These are phyloP conservation scores for Okapia johnstoni DNA, from an alignment of 2,113 vertebrate genomes.

Conservation along the genomic window DNA sequence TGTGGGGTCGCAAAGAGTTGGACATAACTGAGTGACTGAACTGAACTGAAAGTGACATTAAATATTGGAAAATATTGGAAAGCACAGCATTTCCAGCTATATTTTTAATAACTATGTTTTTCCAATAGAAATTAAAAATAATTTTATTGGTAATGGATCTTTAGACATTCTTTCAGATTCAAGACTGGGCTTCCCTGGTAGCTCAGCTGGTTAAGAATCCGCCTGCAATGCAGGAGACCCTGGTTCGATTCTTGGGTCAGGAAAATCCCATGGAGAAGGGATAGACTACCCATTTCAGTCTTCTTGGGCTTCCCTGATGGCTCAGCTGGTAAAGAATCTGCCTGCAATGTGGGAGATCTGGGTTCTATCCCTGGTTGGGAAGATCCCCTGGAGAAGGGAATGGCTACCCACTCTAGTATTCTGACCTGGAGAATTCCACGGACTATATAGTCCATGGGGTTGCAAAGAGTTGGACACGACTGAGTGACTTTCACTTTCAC, in stretches of 20 bases:
- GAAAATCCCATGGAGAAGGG: not conserved
- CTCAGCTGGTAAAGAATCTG: not conserved
- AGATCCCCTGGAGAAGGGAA: not conserved
- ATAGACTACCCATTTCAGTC: not conserved
- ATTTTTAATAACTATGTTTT: constrained; percentile 16
- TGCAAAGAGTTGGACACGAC: not conserved
- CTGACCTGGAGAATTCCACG: not conserved
- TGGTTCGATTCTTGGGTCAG: not conserved
- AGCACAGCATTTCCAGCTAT: not conserved
- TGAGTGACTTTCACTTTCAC: not conserved
- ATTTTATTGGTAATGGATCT: constrained; percentile 6
- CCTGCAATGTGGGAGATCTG: not conserved
- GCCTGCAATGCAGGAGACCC: not conserved
- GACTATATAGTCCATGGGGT: not conserved
- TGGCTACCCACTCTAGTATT: not conserved
- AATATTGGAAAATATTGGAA: constrained; percentile 39
- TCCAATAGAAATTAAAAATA: not conserved
- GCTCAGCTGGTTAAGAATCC: not conserved
- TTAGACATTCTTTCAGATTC: constrained; percentile 42
- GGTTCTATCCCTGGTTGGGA: not conserved
- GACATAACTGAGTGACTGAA: not conserved
- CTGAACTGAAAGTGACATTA: not conserved
- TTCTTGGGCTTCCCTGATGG: not conserved
- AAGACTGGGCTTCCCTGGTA: not conserved
- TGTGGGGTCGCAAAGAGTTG: not conserved